Base-by-base conservation (phyloP, 2,797 vertebrate species). In the Sardinella longiceps region DNA sequence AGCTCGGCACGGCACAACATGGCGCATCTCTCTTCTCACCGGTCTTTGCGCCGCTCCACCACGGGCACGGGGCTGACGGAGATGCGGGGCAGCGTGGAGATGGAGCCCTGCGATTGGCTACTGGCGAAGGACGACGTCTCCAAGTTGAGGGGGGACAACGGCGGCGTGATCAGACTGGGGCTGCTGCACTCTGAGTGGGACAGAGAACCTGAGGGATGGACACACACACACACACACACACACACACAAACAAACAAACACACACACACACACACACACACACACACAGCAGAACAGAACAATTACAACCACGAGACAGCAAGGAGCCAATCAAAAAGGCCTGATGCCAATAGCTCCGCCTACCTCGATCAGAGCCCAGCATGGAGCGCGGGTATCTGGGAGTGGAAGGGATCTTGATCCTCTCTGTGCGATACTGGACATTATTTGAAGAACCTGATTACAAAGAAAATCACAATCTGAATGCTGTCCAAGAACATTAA, bases 381-480 rank as follows among this genome's bases (percentile, higher is more conserved):
- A 97, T 94, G 84, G 97, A 98, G 83, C 98, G 96, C 0, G 97
- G 97, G 81, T 99, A 99, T 87, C 98, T 96, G 2, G 97, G 97
- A 0, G 97, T 99, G 84, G 96, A 95, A 0, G 98, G 98, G 88
- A 99, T 97, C 94, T 99, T 99, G 93, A 99, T 99, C 92, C 98
- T 95, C 91, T 98, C 98, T n/a, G 96, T 95, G 92, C 97, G 97
- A 92, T 97, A 98, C 85, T 98, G 97, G 92, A 97, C 93, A 87
- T 97, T 98, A 94, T 91, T 97, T 0, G 97, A 96, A 89, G 97
- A 98, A 93, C 97, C 98, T 98, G 87, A 12, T 25, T 12, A 77
- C 39, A 15, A 77, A 33, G 3, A 77, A 77, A 23, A 23, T 9
- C 5, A 14, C 2, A 7, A 33, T 30, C 58, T 63, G 58, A 3